A percentile compares a stretch with the other conserved stretches of the same genome.
These are phyloP conservation scores for Emydura subglobosa DNA, from an alignment of 2,113 vertebrate species.

Conservation along the genomic window DNA sequence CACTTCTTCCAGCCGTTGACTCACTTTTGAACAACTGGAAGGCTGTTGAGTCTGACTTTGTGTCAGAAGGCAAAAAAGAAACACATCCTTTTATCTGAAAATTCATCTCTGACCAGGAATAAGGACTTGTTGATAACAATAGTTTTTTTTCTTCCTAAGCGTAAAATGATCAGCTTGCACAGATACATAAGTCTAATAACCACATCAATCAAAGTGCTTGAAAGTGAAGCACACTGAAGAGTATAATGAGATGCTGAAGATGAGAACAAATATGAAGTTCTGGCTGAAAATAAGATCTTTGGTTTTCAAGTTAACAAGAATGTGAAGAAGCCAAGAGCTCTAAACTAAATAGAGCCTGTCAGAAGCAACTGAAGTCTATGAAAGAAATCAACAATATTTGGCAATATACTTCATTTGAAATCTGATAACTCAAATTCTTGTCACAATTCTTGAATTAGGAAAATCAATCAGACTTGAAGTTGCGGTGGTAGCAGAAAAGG, in stretches of 20 bases:
- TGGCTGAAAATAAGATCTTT: background rate
- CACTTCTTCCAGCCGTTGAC: slow-evolving; percentile 20
- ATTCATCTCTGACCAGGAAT: slow-evolving; percentile 51
- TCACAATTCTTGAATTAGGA: slow-evolving; percentile 36
- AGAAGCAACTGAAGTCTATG: background rate
- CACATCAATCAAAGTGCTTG: background rate
- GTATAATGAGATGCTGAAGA: accelerated
- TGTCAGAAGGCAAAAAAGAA: slow-evolving; percentile 51
- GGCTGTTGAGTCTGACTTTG: slow-evolving; percentile 41
- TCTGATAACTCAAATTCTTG: background rate
- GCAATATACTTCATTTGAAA: slow-evolving; percentile 36
- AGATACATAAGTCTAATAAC: background rate
- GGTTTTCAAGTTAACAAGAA: background rate
- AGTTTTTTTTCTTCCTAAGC: slow-evolving; percentile 32
- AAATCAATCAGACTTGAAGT: slow-evolving; percentile 34
- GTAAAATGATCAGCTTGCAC: background rate
- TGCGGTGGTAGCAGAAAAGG: background rate
- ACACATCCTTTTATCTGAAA: slow-evolving; percentile 45
- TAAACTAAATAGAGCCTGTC: background rate
- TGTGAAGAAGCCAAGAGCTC: background rate
- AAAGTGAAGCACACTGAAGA: background rate
- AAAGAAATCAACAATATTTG: slow-evolving; percentile 22
- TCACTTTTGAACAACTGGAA: slow-evolving; percentile 41
- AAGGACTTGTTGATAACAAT: slow-evolving; percentile 38
- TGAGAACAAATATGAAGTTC: background rate